Conservation (phyloP, 2,888 invertebrate species). For the Itoplectis maculator region DNA sequence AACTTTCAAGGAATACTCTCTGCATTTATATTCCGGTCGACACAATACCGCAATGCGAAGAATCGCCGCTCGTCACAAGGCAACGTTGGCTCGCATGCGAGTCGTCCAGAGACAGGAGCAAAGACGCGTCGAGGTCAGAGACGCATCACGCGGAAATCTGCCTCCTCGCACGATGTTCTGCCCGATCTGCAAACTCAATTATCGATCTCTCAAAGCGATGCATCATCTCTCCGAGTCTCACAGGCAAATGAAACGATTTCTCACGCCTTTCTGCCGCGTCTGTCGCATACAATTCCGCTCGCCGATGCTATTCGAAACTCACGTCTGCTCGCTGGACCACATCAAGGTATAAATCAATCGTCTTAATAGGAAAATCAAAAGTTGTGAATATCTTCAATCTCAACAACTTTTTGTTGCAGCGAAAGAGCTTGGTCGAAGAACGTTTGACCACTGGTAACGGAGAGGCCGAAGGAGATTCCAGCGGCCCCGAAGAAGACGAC, state of each 20-base stretch:
- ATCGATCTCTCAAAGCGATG: constrained; percentile 90
- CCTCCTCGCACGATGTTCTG: constrained; percentile 89
- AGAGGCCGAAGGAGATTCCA: constrained; percentile 86
- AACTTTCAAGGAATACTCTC: constrained; percentile 91
- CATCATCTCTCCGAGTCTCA: constrained; percentile 93
- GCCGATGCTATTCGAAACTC: constrained; percentile 94
- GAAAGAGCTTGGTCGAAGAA: constrained; percentile 86
- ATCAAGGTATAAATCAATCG: constrained; percentile 87
- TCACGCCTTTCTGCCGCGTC: constrained; percentile 92
- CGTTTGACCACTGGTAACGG: constrained; percentile 84
- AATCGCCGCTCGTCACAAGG: constrained; percentile 91
- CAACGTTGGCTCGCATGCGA: constrained; percentile 91
- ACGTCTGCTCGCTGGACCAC: constrained; percentile 92
- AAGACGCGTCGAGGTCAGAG: constrained; percentile 90
- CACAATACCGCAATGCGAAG: constrained; percentile 91
- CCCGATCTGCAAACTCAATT: constrained; percentile 91
- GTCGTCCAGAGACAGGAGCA: constrained; percentile 92
- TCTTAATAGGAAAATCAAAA: constrained; percentile 13
- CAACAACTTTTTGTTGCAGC: constrained; percentile 81
- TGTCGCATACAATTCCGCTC: constrained; percentile 92
- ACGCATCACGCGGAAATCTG: constrained; percentile 87
- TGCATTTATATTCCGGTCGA: constrained; percentile 90
- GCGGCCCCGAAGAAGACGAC: constrained; percentile 88
- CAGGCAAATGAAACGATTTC: constrained; percentile 93
- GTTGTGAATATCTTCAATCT: constrained; percentile 60